phyloP scores from a whole-genome alignment of 1,140 invertebrate species.

The Elymnias hypermnestra region DNA sequence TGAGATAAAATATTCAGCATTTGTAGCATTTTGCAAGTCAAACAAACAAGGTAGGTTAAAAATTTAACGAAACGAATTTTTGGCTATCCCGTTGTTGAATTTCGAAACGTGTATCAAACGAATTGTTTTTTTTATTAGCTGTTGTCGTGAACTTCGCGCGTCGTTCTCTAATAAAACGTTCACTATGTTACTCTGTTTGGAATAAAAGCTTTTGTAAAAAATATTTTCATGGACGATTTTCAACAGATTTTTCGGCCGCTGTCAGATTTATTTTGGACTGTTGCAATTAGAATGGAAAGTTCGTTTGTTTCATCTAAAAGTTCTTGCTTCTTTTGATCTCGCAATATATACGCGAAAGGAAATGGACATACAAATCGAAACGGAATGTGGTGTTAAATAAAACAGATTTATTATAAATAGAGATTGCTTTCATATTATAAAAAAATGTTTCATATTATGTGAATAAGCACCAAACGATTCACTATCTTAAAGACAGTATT shows the following conservation, averaged over 20 bases:
- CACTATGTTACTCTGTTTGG: neutral
- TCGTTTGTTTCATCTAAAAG: no score
- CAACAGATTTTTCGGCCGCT: neutral
- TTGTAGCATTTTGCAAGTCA: neutral
- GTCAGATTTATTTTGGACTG: neutral
- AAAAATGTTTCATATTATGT: no score
- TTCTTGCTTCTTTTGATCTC: no score
- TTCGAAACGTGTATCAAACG: neutral
- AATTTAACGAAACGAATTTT: neutral
- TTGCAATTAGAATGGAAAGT: neutral
- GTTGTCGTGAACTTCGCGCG: neutral
- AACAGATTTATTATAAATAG: no score
- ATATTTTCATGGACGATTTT: slow-evolving; percentile 1
- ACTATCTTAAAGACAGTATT: no score
- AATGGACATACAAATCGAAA: no score
- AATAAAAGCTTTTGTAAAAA: slow-evolving; percentile 1
- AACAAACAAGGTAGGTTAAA: neutral
- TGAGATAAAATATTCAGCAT: no score
- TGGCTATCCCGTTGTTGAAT: neutral
- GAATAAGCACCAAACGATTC: no score
- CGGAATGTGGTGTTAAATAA: no score
- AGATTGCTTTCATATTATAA: no score
- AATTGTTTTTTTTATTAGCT: slow-evolving; percentile 1
- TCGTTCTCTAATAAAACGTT: neutral
- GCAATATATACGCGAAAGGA: no score